These are phyloP conservation scores for Jacana jacana DNA, from an alignment of 2,113 vertebrate genomes.

Conservation along the genomic window DNA sequence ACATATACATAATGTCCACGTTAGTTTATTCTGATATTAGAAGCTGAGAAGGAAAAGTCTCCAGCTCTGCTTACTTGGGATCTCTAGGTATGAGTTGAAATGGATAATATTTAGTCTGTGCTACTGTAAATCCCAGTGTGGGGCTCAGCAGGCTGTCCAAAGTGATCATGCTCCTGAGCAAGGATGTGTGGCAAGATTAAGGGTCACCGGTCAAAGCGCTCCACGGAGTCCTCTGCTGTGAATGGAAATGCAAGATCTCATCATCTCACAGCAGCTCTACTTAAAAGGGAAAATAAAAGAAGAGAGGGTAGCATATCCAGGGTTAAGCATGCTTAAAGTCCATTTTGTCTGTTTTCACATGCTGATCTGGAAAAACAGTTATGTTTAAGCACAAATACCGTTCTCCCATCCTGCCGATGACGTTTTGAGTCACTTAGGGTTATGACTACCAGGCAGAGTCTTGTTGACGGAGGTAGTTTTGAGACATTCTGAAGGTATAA, in stretches of 20 bases:
- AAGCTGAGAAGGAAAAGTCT: neutral
- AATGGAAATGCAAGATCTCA: neutral
- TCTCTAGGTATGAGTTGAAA: neutral
- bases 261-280: neutral
- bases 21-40: slow-evolving; percentile 1
- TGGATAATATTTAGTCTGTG: slow-evolving; percentile 51
- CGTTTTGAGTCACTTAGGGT: neutral
- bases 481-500: neutral
- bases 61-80: neutral
- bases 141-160: slow-evolving; percentile 25
- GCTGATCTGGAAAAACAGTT: neutral
- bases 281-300: neutral
- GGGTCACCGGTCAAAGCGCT: neutral
- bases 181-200: neutral
- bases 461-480: neutral
- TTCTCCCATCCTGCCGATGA: neutral
- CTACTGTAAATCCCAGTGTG: slow-evolving; percentile 61
- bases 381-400: neutral
- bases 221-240: neutral
- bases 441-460: neutral
- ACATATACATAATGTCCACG: neutral
- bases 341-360: rapidly evolving
- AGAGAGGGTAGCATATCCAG: rapidly evolving
- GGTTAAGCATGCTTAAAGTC: neutral
- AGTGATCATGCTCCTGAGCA: neutral